Evolutionary conservation across 2,797 vertebrate genomes (phyloP), one percentile per base, ranked within the genome.

Genomic region (Hemibagrus guttatus): DNA sequence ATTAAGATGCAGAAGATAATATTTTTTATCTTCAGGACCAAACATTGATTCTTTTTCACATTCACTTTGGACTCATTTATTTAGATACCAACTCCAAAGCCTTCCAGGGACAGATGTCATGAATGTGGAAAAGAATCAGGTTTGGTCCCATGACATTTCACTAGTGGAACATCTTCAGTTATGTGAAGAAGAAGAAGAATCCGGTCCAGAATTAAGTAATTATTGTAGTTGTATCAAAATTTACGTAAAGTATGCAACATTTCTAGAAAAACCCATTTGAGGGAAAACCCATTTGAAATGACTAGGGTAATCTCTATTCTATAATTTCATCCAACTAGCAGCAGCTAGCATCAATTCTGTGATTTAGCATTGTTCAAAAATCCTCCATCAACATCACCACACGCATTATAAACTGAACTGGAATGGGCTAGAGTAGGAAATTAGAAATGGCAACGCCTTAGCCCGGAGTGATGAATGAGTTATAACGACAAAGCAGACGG

Each of bases 401-500:
- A 28, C 74, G 31, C 21, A 79, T 59, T 1, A 35, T 23, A 61
- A 42, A 39, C 42, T 64, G 14, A 14, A 64, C 61, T 64, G 80
- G 26, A 49, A 49, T 31, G 16, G 35, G 42, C 42, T 66, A 19
- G 42, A 52, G 64, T 19, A 64, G 79, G 39, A 81, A 46, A 64
- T 81, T 31, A 64, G 56, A 59, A 61, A 26, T 42, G 59, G 31
- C 76, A 19, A 59, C 9, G 78, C 31, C 35, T 35, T 54, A 52
- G 28, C 14, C 31, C 64, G 6, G 74, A 49, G 74, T n/a, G 56
- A 75, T 59, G 35, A 82, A 74, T 64, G 82, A 84, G 64, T 66
- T 78, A 86, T 87, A 26, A 85, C 71, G 54, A 82, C 66, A 79
- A 86, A 87, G 71, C 81, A 28, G 71, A 54, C 3, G 56, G 72